These are phyloP conservation scores for Typhlomys cinereus DNA, from an alignment of 2,113 vertebrate genomes.

Conservation along the genomic window DNA sequence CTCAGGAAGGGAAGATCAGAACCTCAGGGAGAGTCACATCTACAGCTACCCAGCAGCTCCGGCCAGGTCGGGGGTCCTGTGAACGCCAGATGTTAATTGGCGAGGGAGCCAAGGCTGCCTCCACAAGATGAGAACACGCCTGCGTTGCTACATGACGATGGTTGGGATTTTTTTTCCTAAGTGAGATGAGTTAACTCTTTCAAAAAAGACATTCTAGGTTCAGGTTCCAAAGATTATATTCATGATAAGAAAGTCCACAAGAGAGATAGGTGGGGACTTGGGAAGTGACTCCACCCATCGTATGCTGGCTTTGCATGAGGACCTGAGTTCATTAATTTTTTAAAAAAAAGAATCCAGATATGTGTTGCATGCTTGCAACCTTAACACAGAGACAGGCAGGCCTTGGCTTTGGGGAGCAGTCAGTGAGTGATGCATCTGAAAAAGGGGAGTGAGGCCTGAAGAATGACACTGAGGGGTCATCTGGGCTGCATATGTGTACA, in stretches of 20 bases:
- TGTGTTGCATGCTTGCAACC: not conserved
- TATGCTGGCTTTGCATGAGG: not conserved
- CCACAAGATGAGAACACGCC: conserved; percentile 71
- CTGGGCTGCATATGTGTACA: too few species aligned
- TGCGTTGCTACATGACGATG: conserved; percentile 67
- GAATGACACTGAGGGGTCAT: not conserved
- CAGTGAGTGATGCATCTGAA: not conserved
- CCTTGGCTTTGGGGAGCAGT: not conserved
- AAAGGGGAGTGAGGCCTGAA: not conserved
- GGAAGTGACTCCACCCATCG: not conserved
- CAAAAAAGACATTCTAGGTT: not conserved
- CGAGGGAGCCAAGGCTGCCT: conserved; percentile 65
- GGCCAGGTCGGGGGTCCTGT: conserved; percentile 63
- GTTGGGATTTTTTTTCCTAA: not conserved
- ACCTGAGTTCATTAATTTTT: not conserved
- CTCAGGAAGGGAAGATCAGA: conserved; percentile 65
- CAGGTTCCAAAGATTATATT: not conserved
- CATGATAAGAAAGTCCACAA: not conserved
- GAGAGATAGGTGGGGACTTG: not conserved
- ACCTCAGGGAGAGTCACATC: conserved; percentile 67
- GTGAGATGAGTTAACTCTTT: conserved; percentile 67
- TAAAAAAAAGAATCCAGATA: too few species aligned
- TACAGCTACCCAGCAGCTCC: conserved; percentile 74
- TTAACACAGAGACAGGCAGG: not conserved
- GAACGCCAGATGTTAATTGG: conserved; percentile 79